Conservation (phyloP, 2,113 vertebrate genomes). For the Tenebrosternarchus preto region DNA sequence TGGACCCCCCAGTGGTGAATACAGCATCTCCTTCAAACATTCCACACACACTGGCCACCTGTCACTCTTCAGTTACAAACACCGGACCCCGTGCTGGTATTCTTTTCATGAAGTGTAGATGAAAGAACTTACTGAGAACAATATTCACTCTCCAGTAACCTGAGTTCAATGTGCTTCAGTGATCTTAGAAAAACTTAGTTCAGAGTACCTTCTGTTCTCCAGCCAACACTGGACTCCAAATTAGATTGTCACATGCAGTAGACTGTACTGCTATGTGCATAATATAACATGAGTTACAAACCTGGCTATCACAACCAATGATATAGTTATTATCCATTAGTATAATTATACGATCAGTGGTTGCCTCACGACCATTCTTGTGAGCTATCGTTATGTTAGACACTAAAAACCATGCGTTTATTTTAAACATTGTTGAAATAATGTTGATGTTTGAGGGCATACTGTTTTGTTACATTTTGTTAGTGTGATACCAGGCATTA, state of each 20-base stretch:
- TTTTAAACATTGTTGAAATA: not conserved
- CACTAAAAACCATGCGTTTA: not conserved
- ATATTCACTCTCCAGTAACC: constrained; percentile 2
- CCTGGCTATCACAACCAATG: too few relatives aligned
- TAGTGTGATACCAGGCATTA: not conserved
- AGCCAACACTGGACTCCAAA: too few relatives aligned
- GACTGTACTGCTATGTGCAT: too few relatives aligned
- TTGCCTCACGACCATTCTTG: not conserved
- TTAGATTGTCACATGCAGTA: too few relatives aligned
- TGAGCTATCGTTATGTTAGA: not conserved
- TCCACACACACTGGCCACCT: constrained; percentile 25
- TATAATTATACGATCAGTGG: not conserved
- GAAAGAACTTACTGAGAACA: constrained; percentile 6
- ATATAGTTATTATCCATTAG: not conserved
- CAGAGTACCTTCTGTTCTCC: not conserved
- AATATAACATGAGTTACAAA: too few relatives aligned
- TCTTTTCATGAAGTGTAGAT: constrained; percentile 12
- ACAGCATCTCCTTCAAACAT: constrained; percentile 22
- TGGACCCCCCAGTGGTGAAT: constrained; percentile 27
- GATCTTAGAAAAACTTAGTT: not conserved
- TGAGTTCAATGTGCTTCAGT: not conserved
- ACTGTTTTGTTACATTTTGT: not conserved
- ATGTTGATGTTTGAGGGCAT: too few relatives aligned
- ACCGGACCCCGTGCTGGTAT: not conserved
- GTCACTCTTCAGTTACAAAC: constrained; percentile 19